Conservation (phyloP, 92 coral and sea anemone genomes). For the Paragorgia papillata region DNA sequence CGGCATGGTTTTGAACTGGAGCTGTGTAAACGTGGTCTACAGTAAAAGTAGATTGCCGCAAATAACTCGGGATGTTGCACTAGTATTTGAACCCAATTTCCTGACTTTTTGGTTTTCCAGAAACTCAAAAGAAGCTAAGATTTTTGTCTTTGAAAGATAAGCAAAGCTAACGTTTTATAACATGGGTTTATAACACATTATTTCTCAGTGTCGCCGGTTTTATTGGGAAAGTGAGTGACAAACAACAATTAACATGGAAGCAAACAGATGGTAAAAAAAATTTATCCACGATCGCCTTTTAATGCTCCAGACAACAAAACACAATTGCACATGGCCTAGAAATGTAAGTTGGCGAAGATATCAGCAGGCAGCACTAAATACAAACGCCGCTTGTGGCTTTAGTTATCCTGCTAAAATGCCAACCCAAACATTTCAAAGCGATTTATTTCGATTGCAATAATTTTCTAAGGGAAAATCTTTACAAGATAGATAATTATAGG, state of each 20-base stretch:
- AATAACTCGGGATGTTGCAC: no score
- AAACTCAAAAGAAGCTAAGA: no score
- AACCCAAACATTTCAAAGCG: background rate
- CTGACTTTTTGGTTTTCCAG: no score
- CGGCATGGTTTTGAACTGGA: no score
- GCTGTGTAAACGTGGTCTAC: no score
- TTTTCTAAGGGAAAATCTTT: conserved; percentile 2
- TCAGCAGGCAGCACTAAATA: background rate
- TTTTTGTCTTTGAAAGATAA: no score
- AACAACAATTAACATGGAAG: conserved; percentile 32
- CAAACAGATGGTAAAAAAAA: conserved; percentile 18
- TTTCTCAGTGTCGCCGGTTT: background rate
- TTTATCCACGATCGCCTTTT: background rate
- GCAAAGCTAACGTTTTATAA: background rate
- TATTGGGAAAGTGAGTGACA: conserved; percentile 13
- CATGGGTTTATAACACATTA: conserved; percentile 10
- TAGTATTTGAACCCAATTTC: no score
- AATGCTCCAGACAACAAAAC: conserved; percentile 1
- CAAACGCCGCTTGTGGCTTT: background rate
- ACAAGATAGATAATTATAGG: conserved; percentile 34
- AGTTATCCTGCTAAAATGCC: background rate
- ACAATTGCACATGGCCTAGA: conserved; percentile 4
- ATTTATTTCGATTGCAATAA: conserved; percentile 29
- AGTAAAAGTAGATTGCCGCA: no score
- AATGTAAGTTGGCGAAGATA: background rate